Conservation (phyloP, 2,113 vertebrate genomes). For the Alethe castanea region DNA sequence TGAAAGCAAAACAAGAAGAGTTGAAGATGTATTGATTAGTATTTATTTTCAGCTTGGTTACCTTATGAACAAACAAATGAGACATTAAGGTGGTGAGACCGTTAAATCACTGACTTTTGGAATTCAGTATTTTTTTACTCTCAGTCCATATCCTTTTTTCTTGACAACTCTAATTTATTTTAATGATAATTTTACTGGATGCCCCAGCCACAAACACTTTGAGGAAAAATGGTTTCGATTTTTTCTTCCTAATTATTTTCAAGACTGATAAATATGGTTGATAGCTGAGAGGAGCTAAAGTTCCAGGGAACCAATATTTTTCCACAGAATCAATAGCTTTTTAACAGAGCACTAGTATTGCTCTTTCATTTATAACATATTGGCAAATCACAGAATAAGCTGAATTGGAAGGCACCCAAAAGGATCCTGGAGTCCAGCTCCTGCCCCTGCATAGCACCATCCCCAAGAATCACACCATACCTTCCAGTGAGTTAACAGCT, state of each 20-base stretch:
- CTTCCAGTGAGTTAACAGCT: not conserved
- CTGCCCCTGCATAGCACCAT: not conserved
- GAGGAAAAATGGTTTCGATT: not conserved
- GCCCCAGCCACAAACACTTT: not conserved
- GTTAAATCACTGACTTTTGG: not conserved
- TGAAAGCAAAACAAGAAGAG: not conserved
- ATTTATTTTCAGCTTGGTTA: not conserved
- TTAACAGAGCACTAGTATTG: not conserved
- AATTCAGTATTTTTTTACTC: not conserved
- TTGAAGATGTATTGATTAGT: not conserved
- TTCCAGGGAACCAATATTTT: not conserved
- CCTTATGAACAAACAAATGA: not conserved
- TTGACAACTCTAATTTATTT: not conserved
- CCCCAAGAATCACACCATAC: not conserved
- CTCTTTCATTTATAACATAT: not conserved
- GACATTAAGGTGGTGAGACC: not conserved
- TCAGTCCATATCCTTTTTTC: not conserved
- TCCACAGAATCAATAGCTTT: not conserved
- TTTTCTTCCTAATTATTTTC: slow-evolving; percentile 2
- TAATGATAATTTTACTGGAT: not conserved
- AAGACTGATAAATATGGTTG: not conserved
- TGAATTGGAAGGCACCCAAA: not conserved
- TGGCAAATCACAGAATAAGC: not conserved
- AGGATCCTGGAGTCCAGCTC: not conserved
- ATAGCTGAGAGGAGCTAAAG: not conserved